Evolutionary conservation across 2,113 vertebrate genomes (phyloP), one percentile per base, ranked within the genome.

Genomic region (Hemiscyllium ocellatum): DNA sequence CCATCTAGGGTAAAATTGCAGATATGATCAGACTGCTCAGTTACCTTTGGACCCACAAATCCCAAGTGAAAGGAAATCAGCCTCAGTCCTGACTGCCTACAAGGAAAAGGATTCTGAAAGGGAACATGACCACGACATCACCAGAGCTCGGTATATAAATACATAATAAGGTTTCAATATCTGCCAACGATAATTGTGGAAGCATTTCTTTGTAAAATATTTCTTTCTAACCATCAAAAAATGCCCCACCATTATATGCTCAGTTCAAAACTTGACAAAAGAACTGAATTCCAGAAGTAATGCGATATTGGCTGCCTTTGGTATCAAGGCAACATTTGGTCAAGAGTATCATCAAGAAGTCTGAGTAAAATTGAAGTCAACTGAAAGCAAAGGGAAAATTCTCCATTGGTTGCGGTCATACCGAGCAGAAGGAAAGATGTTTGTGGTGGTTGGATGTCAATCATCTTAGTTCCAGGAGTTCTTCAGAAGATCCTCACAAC

Each of bases 111-210:
- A 61, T 61, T 61, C 56, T 61, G 56, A 89, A 29, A 50, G 19
- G 52, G 52, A 89, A 89, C 24, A 89, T 3, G 86, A 1, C 86
- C 61, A 56, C 24, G 26, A 29, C 86, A 4, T 87, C 42, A 50
- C 42, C 85, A 50, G 47, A 6, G 97, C 96, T 97, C 95, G 96
- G 96, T 97, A 52, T 89, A 97, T 98, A 98, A 98, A 98, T 98
- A 98, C 97, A 98, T 98, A 98, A 98, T 98, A 97, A 95, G 68
- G 69, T 95, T 24, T 20, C 50, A 42, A 72, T 50, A 12, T 19
- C 42, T 72, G 66, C 69, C 68, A 10, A 37, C 42, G 72, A 2
- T 72, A 95, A 95, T 72, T 69, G 68, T n/a, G 42, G 8, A 13
- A 69, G 93, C 3, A 42, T 95, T 95, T 70, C 42, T 70, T 50